Conservation (phyloP, 2,113 vertebrate species). For the Esox niger region DNA sequence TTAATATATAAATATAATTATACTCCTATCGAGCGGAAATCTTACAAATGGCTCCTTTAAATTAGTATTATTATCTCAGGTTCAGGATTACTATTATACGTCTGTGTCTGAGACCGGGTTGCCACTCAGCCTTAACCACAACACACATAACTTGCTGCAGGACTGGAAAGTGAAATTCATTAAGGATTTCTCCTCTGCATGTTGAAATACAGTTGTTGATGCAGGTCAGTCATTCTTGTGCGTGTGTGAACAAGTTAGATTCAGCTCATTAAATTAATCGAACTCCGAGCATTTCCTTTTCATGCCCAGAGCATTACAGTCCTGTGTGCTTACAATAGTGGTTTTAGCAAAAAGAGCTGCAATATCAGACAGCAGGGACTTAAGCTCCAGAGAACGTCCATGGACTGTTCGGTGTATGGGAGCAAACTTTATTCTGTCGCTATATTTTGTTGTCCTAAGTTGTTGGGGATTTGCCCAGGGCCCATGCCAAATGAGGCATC, state of each 20-base stretch:
- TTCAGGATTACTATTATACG: too few species aligned
- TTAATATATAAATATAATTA: neutral
- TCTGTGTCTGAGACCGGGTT: too few species aligned
- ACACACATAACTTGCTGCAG: too few species aligned
- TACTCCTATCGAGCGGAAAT: too few species aligned
- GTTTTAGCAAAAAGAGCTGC: neutral
- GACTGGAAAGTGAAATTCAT: too few species aligned
- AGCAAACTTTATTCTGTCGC: conserved; percentile 47
- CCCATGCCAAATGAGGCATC: conserved; percentile 40
- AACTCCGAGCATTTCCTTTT: neutral
- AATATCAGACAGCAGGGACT: neutral
- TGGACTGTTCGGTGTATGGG: neutral
- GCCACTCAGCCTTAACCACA: too few species aligned
- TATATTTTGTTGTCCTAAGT: conserved; percentile 46
- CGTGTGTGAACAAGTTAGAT: conserved; percentile 57
- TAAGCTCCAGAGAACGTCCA: neutral
- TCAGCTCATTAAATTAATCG: conserved; percentile 30
- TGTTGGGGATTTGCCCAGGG: conserved; percentile 53
- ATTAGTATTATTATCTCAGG: too few species aligned
- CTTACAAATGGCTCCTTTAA: too few species aligned
- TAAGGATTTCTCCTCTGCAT: neutral
- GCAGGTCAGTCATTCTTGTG: conserved; percentile 22
- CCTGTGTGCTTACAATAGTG: neutral
- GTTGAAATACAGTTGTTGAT: conserved; percentile 24
- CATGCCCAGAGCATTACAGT: too few species aligned